Conservation (phyloP, 2,113 vertebrate genomes). For the Crotophaga sulcirostris region DNA sequence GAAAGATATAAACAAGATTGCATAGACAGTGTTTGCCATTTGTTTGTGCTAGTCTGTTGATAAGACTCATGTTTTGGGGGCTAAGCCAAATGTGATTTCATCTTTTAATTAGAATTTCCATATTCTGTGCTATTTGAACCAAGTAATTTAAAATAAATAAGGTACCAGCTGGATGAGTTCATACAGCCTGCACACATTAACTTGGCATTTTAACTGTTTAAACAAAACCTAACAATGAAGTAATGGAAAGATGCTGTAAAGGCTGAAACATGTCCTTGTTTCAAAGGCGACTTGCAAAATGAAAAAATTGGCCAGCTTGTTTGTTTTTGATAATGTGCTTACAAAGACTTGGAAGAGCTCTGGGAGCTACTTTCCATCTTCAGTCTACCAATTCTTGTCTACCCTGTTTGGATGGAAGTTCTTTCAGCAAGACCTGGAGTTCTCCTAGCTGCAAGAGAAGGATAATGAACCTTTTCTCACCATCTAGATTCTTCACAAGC, state of each 20-base stretch:
- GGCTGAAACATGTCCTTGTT: background rate
- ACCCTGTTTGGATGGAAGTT: background rate
- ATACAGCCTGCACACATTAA: background rate
- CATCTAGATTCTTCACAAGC: background rate
- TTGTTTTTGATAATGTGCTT: background rate
- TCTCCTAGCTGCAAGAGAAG: background rate
- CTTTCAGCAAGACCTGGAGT: background rate
- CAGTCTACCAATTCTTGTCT: background rate
- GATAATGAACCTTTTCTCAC: background rate
- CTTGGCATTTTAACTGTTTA: background rate
- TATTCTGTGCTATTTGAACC: background rate
- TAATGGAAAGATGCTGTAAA: background rate
- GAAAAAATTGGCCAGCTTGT: background rate
- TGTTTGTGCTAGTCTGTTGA: background rate
- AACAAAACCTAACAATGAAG: constrained; percentile 22
- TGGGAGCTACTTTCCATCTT: background rate
- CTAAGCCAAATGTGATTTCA: background rate
- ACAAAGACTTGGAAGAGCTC: background rate
- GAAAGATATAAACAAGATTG: background rate
- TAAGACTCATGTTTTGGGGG: background rate
- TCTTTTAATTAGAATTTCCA: background rate
- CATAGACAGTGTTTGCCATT: background rate
- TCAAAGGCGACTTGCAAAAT: background rate
- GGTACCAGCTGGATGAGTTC: background rate
- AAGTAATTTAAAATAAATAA: background rate